Conservation (phyloP, 2,888 invertebrate genomes). For the Mesochorus sp. region DNA sequence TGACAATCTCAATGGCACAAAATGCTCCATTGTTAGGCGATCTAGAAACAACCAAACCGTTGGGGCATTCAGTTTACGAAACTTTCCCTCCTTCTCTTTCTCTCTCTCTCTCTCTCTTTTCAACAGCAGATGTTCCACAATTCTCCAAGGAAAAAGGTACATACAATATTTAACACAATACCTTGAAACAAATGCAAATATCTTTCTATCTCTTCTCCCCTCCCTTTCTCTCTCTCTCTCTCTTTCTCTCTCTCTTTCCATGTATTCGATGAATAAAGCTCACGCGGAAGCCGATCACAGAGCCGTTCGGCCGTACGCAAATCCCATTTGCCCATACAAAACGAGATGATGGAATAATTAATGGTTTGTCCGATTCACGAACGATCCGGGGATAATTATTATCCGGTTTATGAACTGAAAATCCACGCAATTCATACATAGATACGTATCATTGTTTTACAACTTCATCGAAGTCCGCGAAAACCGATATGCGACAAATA, state of each 20-base stretch:
- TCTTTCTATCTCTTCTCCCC: neutral
- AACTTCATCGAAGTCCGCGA: slow-evolving; percentile 13
- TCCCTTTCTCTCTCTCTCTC: neutral
- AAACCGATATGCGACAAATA: too few species aligned
- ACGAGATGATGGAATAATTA: slow-evolving; percentile 57
- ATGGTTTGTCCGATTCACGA: slow-evolving; percentile 30
- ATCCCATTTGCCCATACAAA: slow-evolving; percentile 51
- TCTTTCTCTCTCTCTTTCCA: neutral
- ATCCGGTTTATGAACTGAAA: slow-evolving; percentile 52
- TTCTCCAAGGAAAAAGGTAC: neutral
- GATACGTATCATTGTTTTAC: neutral
- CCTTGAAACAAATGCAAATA: neutral
- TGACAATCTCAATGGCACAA: neutral
- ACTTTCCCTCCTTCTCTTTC: too few species aligned
- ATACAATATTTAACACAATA: slow-evolving; percentile 25
- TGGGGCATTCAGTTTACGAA: slow-evolving; percentile 6
- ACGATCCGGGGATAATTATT: slow-evolving; percentile 51
- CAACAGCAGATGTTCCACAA: slow-evolving; percentile 24
- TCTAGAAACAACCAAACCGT: neutral
- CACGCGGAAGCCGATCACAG: slow-evolving; percentile 30
- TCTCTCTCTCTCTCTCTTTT: too few species aligned
- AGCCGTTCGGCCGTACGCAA: slow-evolving; percentile 45
- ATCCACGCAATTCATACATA: slow-evolving; percentile 20
- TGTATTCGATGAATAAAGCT: slow-evolving; percentile 24
- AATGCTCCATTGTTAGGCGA: slow-evolving; percentile 5